Percentiles rank a stretch among this genome's conserved stretches.
Evolutionary conservation across 2,113 vertebrate genomes (phyloP).

Genomic region (Globicephala melas): DNA sequence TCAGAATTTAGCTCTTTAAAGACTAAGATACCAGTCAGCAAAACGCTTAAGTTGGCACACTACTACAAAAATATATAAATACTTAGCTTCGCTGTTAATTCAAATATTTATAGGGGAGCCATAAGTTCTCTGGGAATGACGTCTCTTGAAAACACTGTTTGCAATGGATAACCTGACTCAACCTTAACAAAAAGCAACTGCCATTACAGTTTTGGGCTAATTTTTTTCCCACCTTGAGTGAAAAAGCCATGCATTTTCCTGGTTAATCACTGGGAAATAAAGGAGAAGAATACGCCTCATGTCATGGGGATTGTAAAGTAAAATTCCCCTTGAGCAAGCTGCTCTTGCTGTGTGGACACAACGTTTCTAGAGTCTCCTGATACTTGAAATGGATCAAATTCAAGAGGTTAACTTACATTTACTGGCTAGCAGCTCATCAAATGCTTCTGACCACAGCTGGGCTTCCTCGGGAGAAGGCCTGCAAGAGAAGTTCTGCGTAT

Average conservation of each 20-base stretch:
- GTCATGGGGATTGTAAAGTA: neutral
- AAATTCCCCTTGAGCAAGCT: neutral
- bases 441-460: constrained; percentile 90
- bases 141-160: neutral
- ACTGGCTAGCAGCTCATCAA: constrained; percentile 91
- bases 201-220: neutral
- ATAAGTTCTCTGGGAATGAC: constrained; percentile 42
- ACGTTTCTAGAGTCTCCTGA: neutral
- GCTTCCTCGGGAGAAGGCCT: constrained; percentile 91
- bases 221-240: neutral
- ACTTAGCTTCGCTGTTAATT: neutral
- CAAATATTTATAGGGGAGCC: constrained; percentile 60
- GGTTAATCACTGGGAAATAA: neutral
- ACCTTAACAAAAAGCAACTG: constrained; percentile 33
- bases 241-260: neutral
- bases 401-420: constrained; percentile 88
- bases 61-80: constrained; percentile 17
- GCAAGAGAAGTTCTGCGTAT: constrained; percentile 24
- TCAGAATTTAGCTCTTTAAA: constrained; percentile 19
- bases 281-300: neutral
- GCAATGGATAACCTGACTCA: constrained; percentile 75
- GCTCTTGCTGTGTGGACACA: neutral
- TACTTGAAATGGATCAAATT: neutral
- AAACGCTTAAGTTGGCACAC: neutral
- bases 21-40: neutral